Conservation (phyloP, 2,797 vertebrate genomes). For the Lutjanus campechanus region DNA sequence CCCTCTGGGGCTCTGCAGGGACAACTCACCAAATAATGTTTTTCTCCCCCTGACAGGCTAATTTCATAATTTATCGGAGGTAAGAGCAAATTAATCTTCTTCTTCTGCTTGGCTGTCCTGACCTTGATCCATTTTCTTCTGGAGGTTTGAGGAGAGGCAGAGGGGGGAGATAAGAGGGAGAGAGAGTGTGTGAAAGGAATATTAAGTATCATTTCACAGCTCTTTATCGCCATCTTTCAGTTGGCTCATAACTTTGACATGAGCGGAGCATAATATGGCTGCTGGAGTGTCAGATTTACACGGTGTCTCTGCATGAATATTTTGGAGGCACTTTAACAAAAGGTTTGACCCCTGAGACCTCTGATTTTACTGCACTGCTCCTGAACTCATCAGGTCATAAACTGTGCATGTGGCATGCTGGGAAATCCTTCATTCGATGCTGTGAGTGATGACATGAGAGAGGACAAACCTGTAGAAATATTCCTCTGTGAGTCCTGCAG, state of each 20-base stretch:
- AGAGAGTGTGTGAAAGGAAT: conserved; percentile 42
- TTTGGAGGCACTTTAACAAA: conserved; percentile 12
- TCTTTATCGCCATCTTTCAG: conserved; percentile 65
- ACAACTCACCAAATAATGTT: conserved; percentile 74
- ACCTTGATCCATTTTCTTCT: conserved; percentile 73
- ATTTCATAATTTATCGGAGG: conserved; percentile 83
- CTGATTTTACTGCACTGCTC: background rate
- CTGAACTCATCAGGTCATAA: background rate
- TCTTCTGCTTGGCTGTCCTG: conserved; percentile 63
- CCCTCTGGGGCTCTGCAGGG: conserved; percentile 37
- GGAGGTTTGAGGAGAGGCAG: conserved; percentile 41
- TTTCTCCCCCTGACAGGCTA: conserved; percentile 81
- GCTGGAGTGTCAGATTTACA: conserved; percentile 44
- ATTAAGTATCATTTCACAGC: conserved; percentile 52
- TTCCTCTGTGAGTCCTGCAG: conserved; percentile 14
- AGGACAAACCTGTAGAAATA: background rate
- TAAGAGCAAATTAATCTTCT: conserved; percentile 83
- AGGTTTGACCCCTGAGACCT: conserved; percentile 9
- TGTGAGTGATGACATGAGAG: background rate
- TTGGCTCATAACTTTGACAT: conserved; percentile 64
- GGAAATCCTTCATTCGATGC: background rate
- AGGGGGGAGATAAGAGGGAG: conserved; percentile 12
- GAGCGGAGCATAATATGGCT: conserved; percentile 32
- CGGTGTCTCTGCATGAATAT: background rate
- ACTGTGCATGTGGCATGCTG: conserved; percentile 12